A percentile compares a stretch with the other conserved stretches of the same genome.
Conservation (phyloP, 1,140 invertebrate species). For the Ceratosolen fusciceps region DNA sequence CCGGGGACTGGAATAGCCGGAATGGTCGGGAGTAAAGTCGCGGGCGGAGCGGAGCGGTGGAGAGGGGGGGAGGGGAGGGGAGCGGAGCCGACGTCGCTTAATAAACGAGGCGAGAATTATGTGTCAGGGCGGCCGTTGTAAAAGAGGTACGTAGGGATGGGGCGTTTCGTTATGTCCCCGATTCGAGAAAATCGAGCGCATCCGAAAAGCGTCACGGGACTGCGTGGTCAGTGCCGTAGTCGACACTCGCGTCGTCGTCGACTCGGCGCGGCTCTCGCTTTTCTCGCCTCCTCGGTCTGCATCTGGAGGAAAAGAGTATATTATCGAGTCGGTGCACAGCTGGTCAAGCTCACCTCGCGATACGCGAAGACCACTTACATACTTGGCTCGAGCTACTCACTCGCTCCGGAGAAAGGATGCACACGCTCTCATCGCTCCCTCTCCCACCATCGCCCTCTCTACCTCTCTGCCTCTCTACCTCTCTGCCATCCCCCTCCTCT, state of each 20-base stretch:
- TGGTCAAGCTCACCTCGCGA: slow-evolving; percentile 21
- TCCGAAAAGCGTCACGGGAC: neutral
- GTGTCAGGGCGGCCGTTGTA: neutral
- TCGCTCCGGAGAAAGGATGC: slow-evolving; percentile 49
- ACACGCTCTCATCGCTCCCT: neutral
- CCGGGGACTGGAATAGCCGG: too few species aligned
- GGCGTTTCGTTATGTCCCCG: neutral
- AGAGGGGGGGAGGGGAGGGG: slow-evolving; percentile 13
- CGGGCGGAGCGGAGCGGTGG: slow-evolving; percentile 10
- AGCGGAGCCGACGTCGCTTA: too few species aligned
- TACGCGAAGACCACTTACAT: slow-evolving; percentile 31
- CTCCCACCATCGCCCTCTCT: slow-evolving; percentile 23
- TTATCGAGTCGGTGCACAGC: slow-evolving; percentile 17
- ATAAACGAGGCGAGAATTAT: too few species aligned
- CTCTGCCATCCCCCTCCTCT: slow-evolving; percentile 19
- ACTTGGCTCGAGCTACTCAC: slow-evolving; percentile 36
- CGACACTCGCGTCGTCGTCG: neutral
- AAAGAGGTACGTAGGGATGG: neutral
- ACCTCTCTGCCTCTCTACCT: slow-evolving; percentile 26
- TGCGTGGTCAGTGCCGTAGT: neutral
- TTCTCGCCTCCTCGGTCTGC: neutral
- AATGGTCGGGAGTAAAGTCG: neutral
- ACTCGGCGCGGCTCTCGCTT: too few species aligned
- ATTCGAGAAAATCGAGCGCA: neutral
- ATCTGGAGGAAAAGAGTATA: slow-evolving; percentile 24